A percentile compares a stretch with the other conserved stretches of the same genome.
phyloP scores from a whole-genome alignment of 2,113 vertebrate species.

The Eudorcas thomsonii region DNA sequence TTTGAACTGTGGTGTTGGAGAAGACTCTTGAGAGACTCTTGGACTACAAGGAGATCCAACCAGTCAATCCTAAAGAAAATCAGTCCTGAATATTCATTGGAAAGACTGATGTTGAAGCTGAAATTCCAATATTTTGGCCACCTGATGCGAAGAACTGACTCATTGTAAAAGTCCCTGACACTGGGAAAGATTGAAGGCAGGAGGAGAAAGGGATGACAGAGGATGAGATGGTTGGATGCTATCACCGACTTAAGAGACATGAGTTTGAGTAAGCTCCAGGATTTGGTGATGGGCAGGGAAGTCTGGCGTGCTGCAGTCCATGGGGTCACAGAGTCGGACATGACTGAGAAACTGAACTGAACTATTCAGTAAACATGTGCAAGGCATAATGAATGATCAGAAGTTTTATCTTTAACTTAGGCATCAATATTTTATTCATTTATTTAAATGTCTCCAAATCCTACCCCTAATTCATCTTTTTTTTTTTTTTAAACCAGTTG shows the following conservation, averaged over 20 bases:
- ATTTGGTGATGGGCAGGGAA: neutral
- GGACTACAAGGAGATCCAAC: neutral
- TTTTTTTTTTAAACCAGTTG: neutral
- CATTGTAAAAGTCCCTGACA: neutral
- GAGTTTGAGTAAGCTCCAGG: neutral
- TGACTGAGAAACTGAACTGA: neutral
- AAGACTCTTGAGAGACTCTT: neutral
- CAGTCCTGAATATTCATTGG: neutral
- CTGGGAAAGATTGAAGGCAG: neutral
- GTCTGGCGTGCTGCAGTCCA: neutral
- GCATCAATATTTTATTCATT: neutral
- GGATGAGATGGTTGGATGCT: neutral
- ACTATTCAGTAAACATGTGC: neutral
- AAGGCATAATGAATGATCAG: neutral
- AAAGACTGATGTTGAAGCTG: neutral
- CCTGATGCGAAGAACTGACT: neutral
- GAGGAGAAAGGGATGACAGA: neutral
- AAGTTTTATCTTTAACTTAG: neutral
- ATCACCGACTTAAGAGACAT: neutral
- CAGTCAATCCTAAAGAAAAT: neutral
- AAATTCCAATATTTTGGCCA: neutral
- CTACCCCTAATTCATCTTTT: neutral
- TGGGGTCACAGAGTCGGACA: neutral
- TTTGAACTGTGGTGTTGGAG: neutral
- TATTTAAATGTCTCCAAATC: constrained; percentile 17